Conservation (phyloP, 2,888 invertebrate genomes). For the Epiblema foenella region DNA sequence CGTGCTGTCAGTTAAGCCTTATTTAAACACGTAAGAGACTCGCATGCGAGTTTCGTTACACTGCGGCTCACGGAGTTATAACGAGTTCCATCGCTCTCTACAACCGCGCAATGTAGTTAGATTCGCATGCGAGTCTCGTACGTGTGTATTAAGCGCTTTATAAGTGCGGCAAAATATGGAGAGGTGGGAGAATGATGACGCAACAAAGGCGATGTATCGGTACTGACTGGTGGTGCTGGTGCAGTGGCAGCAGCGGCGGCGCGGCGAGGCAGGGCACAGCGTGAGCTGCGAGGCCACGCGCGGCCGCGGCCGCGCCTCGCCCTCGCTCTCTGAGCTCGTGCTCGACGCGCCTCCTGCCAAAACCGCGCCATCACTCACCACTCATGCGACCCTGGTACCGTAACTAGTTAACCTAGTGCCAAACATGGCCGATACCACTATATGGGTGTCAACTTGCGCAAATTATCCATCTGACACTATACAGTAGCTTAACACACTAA, state of each 20-base stretch:
- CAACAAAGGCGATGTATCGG: not conserved
- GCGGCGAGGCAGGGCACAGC: constrained; percentile 75
- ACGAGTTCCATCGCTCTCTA: too few relatives aligned
- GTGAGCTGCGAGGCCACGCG: constrained; percentile 70
- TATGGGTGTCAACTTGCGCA: not conserved
- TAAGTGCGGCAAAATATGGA: not conserved
- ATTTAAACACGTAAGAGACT: too few relatives aligned
- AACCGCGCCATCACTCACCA: not conserved
- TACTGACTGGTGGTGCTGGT: constrained; percentile 56
- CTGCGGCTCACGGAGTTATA: too few relatives aligned
- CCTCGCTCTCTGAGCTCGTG: constrained; percentile 73
- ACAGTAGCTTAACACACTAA: not conserved
- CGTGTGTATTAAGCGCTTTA: too few relatives aligned
- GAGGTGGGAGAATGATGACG: not conserved
- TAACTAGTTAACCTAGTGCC: not conserved
- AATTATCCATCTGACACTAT: not conserved
- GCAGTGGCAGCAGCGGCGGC: constrained; percentile 61
- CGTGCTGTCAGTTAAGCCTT: too few relatives aligned
- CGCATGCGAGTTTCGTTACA: too few relatives aligned
- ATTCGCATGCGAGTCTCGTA: too few relatives aligned
- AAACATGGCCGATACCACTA: not conserved
- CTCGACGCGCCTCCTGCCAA: constrained; percentile 67
- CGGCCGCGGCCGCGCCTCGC: constrained; percentile 58
- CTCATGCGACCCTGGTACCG: constrained; percentile 27
- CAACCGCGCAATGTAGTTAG: too few relatives aligned